phyloP scores from a whole-genome alignment of 2,888 invertebrate species.

The Drosophila aldrichi region DNA sequence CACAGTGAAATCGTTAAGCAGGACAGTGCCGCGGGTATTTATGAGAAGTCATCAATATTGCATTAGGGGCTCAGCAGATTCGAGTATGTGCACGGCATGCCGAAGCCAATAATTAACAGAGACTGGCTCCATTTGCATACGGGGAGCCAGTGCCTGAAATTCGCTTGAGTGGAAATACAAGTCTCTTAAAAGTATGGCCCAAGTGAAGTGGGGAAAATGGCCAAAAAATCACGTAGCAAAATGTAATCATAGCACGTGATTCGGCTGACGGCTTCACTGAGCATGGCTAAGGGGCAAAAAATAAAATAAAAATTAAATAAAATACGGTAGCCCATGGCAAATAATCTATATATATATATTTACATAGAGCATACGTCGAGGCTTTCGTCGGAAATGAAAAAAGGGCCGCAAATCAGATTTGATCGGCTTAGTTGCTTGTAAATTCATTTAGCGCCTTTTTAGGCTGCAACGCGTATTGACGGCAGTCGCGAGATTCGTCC shows the following conservation, averaged over 20 bases:
- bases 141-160: neutral
- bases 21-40: slow-evolving; percentile 22
- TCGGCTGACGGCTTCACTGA: neutral
- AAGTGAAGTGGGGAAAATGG: slow-evolving; percentile 24
- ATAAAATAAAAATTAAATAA: neutral
- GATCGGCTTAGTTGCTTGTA: slow-evolving; percentile 68
- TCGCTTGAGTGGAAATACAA: slow-evolving; percentile 12
- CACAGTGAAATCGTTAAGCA: neutral
- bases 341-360: slow-evolving; percentile 37
- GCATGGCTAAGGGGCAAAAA: neutral
- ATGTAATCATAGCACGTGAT: slow-evolving; percentile 48
- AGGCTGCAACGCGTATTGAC: slow-evolving; percentile 38
- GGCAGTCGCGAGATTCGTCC: slow-evolving; percentile 10
- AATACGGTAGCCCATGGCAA: slow-evolving; percentile 26
- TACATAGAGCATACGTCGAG: slow-evolving; percentile 20
- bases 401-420: slow-evolving; percentile 64
- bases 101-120: slow-evolving; percentile 55
- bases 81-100: slow-evolving; percentile 54
- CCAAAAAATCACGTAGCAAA: slow-evolving; percentile 61
- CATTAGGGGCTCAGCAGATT: slow-evolving; percentile 34
- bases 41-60: slow-evolving; percentile 61
- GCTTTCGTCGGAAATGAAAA: slow-evolving; percentile 12
- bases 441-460: slow-evolving; percentile 67
- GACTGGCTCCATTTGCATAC: slow-evolving; percentile 13
- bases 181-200: slow-evolving; percentile 23